These are phyloP conservation scores for Misgurnus mizolepis DNA, from an alignment of 2,113 vertebrate species.

Conservation along the genomic window DNA sequence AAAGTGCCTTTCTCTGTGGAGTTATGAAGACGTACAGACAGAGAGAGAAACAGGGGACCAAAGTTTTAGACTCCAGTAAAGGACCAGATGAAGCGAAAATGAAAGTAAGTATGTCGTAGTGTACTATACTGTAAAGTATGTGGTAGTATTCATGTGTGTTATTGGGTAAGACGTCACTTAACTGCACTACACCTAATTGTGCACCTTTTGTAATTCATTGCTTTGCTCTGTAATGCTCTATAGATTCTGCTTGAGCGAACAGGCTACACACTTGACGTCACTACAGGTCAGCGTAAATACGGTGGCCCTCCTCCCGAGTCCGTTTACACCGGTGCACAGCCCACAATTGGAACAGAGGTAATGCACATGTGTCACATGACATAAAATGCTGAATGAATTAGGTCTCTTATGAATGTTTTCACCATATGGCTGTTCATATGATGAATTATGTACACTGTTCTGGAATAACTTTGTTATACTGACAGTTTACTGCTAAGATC, in stretches of 20 bases:
- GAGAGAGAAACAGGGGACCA: conserved; percentile 97
- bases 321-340: conserved; percentile 88
- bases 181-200: too few relatives aligned
- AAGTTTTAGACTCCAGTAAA: conserved; percentile 93
- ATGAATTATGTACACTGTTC: conserved; percentile 47
- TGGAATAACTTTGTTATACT: conserved; percentile 54
- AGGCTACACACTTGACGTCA: conserved; percentile 95
- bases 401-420: background rate
- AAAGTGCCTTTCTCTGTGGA: conserved; percentile 99
- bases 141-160: too few relatives aligned
- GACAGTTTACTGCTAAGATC: conserved; percentile 55
- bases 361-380: background rate
- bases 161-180: background rate
- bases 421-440: conserved; percentile 34
- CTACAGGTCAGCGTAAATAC: conserved; percentile 96
- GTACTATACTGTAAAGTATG: too few relatives aligned
- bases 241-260: conserved; percentile 94
- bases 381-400: background rate
- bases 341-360: conserved; percentile 95
- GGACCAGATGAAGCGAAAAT: conserved; percentile 98
- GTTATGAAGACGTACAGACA: conserved; percentile 99
- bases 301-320: conserved; percentile 93
- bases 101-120: conserved; percentile 73
- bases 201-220: too few relatives aligned
- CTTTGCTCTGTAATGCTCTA: conserved; percentile 44